Evolutionary conservation across 1,140 invertebrate species (phyloP).

Genomic region (Brachystomella parvula): DNA sequence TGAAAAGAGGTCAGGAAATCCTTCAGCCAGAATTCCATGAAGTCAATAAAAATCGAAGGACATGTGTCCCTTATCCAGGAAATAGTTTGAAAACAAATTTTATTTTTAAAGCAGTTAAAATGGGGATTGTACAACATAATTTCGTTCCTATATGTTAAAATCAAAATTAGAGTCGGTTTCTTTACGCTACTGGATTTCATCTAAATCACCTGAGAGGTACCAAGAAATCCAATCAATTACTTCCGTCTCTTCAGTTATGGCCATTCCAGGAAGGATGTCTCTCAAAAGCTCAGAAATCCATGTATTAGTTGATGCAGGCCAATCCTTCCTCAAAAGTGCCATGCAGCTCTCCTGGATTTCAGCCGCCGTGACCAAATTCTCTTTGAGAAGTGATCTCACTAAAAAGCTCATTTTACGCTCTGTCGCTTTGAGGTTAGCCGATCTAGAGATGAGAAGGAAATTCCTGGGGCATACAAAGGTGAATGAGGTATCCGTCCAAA

Average conservation of each 20-base stretch:
- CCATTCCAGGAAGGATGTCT: slow-evolving; percentile 1
- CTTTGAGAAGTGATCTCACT: slow-evolving; percentile 35
- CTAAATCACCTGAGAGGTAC: slow-evolving; percentile 19
- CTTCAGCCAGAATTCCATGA: no score
- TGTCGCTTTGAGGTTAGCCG: slow-evolving; percentile 28
- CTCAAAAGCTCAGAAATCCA: slow-evolving; percentile 23
- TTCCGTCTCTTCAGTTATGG: slow-evolving; percentile 21
- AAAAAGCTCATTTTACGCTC: slow-evolving; percentile 26
- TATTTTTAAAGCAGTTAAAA: not conserved
- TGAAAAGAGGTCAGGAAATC: no score
- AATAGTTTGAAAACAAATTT: not conserved
- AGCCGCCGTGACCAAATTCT: slow-evolving; percentile 43
- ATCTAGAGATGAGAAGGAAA: slow-evolving; percentile 43
- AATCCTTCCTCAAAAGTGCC: slow-evolving; percentile 45
- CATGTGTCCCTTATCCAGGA: no score
- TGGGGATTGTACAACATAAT: no score
- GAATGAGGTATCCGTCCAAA: slow-evolving; percentile 12
- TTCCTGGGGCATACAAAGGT: slow-evolving; percentile 45
- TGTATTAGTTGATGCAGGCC: slow-evolving; percentile 39
- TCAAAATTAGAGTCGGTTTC: no score
- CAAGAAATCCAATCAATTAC: slow-evolving; percentile 36
- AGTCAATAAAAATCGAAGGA: no score
- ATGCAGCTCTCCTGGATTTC: slow-evolving; percentile 45
- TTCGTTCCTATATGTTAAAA: no score
- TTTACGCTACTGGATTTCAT: no score